These are phyloP conservation scores for Dinocampus coccinellae DNA, from an alignment of 2,888 invertebrate species.

Conservation along the genomic window DNA sequence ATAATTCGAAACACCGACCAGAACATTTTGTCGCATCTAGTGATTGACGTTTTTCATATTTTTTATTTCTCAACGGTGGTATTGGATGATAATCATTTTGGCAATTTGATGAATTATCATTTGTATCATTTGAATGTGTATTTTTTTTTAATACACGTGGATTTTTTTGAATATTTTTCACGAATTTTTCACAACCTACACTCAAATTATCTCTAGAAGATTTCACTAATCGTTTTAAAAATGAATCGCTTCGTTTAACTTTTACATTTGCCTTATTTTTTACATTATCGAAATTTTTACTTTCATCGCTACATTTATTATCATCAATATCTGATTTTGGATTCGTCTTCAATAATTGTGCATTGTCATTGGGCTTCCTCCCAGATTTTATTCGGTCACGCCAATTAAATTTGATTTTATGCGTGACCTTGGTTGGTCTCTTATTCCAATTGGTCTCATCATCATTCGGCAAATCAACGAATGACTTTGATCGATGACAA, in stretches of 20 bases:
- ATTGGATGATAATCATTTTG: conserved; percentile 47
- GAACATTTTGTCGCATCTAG: background rate
- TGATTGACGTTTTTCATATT: conserved; percentile 29
- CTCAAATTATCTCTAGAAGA: conserved; percentile 54
- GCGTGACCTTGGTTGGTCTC: background rate
- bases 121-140: conserved; percentile 41
- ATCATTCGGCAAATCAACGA: background rate
- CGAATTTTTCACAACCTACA: conserved; percentile 55
- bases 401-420: background rate
- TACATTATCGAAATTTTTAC: background rate
- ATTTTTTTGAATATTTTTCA: conserved; percentile 56
- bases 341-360: background rate
- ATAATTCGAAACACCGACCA: background rate
- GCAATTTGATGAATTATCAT: conserved; percentile 31
- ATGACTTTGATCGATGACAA: background rate
- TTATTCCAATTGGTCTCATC: conserved; percentile 30
- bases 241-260: conserved; percentile 48
- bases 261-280: background rate
- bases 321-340: background rate
- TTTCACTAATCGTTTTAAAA: conserved; percentile 54
- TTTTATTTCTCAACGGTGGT: conserved; percentile 49
- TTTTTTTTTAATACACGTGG: conserved; percentile 51
- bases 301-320: background rate
- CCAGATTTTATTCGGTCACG: background rate
- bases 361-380: background rate